These are phyloP conservation scores for Nephrotoma appendiculata DNA, from an alignment of 2,888 invertebrate genomes.

Conservation along the genomic window DNA sequence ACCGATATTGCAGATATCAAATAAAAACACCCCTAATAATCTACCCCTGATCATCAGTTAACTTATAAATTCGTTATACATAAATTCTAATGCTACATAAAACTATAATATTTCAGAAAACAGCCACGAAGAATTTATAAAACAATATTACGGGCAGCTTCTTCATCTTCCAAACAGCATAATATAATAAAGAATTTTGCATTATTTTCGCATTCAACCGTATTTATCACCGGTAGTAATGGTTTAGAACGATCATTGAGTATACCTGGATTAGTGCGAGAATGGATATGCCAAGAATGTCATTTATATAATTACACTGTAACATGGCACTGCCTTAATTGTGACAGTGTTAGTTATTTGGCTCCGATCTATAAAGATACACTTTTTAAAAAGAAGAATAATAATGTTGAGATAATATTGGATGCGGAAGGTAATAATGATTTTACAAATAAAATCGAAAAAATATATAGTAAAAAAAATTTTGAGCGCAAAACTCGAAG, in stretches of 20 bases:
- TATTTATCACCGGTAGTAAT: neutral
- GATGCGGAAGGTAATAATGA: neutral
- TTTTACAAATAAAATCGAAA: neutral
- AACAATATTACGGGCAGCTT: slow-evolving; percentile 24
- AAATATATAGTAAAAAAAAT: neutral
- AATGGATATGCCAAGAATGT: slow-evolving; percentile 33
- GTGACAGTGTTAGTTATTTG: slow-evolving; percentile 31
- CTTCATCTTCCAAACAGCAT: slow-evolving; percentile 2
- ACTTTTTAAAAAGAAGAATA: slow-evolving; percentile 13
- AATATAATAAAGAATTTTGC: slow-evolving; percentile 4
- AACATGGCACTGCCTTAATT: slow-evolving; percentile 33
- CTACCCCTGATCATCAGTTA: no score
- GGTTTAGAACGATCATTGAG: slow-evolving; percentile 25
- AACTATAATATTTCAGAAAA: slow-evolving; percentile 22
- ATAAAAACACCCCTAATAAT: no score
- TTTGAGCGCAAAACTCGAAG: slow-evolving; percentile 22
- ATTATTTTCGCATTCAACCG: neutral
- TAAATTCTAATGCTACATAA: neutral
- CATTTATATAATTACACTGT: slow-evolving; percentile 31
- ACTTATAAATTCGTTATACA: no score
- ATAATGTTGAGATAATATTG: neutral
- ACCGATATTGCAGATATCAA: no score
- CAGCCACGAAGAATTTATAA: slow-evolving; percentile 31
- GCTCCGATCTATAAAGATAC: slow-evolving; percentile 33
- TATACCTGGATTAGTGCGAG: slow-evolving; percentile 31